phyloP scores from a whole-genome alignment of 2,888 invertebrate species.

The Lasioglossum marginatum region DNA sequence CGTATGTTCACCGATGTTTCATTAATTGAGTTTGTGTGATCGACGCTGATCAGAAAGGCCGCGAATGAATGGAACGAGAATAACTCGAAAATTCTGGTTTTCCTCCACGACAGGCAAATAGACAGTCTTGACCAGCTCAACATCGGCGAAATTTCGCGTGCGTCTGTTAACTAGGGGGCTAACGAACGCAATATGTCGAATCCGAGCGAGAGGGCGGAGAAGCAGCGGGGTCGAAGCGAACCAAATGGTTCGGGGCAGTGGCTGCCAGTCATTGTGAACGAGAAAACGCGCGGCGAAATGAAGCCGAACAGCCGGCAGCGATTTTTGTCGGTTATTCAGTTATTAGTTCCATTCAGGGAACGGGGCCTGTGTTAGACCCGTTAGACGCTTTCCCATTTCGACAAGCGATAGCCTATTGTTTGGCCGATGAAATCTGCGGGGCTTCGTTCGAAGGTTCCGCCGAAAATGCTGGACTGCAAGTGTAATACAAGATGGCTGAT shows the following conservation, averaged over 20 bases:
- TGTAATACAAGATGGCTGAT: conserved; percentile 18
- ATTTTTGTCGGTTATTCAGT: conserved; percentile 80
- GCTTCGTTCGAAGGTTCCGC: conserved; percentile 26
- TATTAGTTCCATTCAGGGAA: conserved; percentile 78
- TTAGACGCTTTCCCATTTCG: conserved; percentile 57
- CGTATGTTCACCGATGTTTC: not conserved
- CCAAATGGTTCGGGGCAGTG: conserved; percentile 39
- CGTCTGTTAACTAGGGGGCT: conserved; percentile 61
- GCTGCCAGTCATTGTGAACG: conserved; percentile 66
- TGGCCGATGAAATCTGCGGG: conserved; percentile 35
- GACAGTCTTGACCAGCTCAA: conserved; percentile 67
- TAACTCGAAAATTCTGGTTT: not conserved
- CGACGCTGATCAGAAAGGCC: not conserved
- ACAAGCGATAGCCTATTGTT: conserved; percentile 59
- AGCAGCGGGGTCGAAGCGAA: conserved; percentile 46
- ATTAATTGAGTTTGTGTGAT: not conserved
- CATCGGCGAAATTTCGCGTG: conserved; percentile 43
- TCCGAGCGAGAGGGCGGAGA: conserved; percentile 52
- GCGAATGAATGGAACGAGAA: not conserved
- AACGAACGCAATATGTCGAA: conserved; percentile 76
- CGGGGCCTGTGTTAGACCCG: conserved; percentile 54
- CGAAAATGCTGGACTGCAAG: conserved; percentile 1
- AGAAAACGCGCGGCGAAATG: conserved; percentile 72
- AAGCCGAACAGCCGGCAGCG: conserved; percentile 78
- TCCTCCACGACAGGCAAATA: conserved; percentile 44